These are phyloP conservation scores for Drosophila mulleri DNA, from an alignment of 2,888 invertebrate genomes.

Conservation along the genomic window DNA sequence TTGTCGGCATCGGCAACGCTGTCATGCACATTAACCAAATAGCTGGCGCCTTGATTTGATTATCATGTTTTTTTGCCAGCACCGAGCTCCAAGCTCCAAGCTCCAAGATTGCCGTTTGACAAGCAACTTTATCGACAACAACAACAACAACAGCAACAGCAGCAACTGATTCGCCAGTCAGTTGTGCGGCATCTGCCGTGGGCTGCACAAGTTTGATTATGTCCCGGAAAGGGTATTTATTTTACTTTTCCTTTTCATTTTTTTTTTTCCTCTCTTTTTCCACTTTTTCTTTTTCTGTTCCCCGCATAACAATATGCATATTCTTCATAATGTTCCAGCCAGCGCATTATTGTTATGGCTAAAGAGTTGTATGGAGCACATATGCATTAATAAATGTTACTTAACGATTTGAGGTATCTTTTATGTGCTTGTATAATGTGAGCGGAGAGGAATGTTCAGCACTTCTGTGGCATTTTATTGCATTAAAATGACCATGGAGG, in stretches of 20 bases:
- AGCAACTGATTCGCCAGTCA: slow-evolving; percentile 30
- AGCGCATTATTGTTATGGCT: slow-evolving; percentile 9
- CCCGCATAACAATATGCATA: slow-evolving; percentile 22
- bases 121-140: slow-evolving; percentile 67
- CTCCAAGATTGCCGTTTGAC: slow-evolving; percentile 67
- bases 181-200: slow-evolving; percentile 20
- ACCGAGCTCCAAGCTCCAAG: slow-evolving; percentile 35
- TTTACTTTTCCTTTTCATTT: slow-evolving; percentile 6
- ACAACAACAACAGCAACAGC: slow-evolving; percentile 18
- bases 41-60: slow-evolving; percentile 80
- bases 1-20: slow-evolving; percentile 22
- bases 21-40: slow-evolving; percentile 77
- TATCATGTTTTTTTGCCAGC: slow-evolving; percentile 60
- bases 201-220: slow-evolving; percentile 30
- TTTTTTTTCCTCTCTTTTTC: not conserved
- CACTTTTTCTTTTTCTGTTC: too few species aligned
- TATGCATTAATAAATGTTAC: slow-evolving; percentile 1
- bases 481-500: slow-evolving; percentile 5
- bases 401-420: not conserved
- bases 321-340: slow-evolving; percentile 18
- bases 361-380: slow-evolving; percentile 7
- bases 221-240: slow-evolving; percentile 36
- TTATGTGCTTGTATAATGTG: not conserved
- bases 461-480: slow-evolving; percentile 1
- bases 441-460: not conserved